Evolutionary conservation across 2,888 invertebrate genomes (phyloP).

Genomic region (Eucera pruinosa): DNA sequence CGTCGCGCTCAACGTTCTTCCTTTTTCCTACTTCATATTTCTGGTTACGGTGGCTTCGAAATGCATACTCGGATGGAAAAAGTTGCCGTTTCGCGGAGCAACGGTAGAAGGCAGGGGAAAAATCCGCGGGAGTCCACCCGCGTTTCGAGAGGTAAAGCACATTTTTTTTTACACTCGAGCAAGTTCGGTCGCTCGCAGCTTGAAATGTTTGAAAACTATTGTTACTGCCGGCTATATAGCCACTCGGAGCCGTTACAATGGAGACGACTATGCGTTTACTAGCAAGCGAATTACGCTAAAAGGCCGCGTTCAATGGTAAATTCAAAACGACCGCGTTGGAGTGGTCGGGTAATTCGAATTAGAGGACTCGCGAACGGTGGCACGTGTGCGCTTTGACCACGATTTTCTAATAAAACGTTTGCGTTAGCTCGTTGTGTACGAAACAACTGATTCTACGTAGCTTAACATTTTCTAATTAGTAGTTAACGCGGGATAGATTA

Average conservation of each 20-base stretch:
- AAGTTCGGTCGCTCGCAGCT: constrained; percentile 6
- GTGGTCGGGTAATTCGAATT: too few species aligned
- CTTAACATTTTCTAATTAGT: too few species aligned
- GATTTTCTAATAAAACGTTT: too few species aligned
- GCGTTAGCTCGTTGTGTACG: too few species aligned
- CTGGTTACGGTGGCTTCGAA: background rate
- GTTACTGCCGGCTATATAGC: background rate
- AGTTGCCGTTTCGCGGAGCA: background rate
- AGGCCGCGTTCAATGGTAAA: background rate
- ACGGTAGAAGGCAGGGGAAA: background rate
- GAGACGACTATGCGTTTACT: background rate
- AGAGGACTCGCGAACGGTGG: too few species aligned
- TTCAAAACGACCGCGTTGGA: too few species aligned
- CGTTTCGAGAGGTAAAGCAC: constrained; percentile 11
- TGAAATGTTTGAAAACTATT: background rate
- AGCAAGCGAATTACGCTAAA: constrained; percentile 2
- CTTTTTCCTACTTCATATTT: too few species aligned
- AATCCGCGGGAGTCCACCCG: background rate
- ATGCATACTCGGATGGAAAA: background rate
- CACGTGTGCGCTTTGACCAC: too few species aligned
- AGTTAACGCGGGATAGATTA: too few species aligned
- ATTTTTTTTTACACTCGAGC: background rate
- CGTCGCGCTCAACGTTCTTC: background rate
- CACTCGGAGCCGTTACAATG: constrained; percentile 10
- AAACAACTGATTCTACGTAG: too few species aligned